phyloP scores from a whole-genome alignment of 2,888 invertebrate species.

The Pterostichus madidus region DNA sequence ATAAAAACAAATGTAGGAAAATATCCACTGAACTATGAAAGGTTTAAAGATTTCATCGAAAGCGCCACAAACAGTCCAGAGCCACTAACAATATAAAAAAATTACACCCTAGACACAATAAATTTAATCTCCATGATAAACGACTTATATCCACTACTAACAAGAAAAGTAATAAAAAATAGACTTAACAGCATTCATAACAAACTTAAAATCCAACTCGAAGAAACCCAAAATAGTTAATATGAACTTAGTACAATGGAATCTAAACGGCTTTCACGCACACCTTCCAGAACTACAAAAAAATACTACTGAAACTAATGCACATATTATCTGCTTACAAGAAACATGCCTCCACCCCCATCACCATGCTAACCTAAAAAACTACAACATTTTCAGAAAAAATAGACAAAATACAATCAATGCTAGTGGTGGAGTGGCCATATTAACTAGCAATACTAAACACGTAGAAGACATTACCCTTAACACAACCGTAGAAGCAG shows the following conservation, averaged over 20 bases:
- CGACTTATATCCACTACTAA: neutral
- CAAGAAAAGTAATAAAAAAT: neutral
- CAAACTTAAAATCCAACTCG: too few species aligned
- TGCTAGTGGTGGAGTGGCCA: too few species aligned
- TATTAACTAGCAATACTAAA: too few species aligned
- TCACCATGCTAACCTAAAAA: too few species aligned
- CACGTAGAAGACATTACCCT: neutral
- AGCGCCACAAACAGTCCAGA: neutral
- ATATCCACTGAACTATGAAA: conserved; percentile 3
- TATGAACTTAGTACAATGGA: too few species aligned
- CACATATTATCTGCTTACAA: too few species aligned
- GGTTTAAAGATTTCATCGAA: neutral
- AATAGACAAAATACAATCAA: too few species aligned
- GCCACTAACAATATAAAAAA: neutral
- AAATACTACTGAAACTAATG: too few species aligned
- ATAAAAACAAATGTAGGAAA: neutral
- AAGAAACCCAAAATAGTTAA: neutral
- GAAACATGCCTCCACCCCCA: too few species aligned
- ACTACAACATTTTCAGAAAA: too few species aligned
- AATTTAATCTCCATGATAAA: neutral
- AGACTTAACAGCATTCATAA: neutral
- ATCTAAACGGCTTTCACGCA: too few species aligned
- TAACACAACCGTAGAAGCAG: neutral
- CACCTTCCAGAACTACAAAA: too few species aligned
- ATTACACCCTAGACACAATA: neutral